A percentile compares a stretch with the other conserved stretches of the same genome.
phyloP scores from a whole-genome alignment of 2,888 invertebrate species.

The Amphipyra berbera region DNA sequence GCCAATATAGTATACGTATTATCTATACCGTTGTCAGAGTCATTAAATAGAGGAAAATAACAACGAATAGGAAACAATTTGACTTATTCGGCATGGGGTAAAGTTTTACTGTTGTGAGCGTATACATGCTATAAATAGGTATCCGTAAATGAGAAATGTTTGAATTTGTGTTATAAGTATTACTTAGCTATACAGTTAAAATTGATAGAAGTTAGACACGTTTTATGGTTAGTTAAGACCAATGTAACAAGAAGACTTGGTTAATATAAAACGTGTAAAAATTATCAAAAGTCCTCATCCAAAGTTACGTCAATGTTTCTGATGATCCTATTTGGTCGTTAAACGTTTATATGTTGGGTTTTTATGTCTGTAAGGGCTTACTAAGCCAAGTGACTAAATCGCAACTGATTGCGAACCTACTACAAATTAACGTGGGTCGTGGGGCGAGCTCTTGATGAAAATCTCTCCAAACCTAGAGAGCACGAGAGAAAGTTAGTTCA shows the following conservation, averaged over 20 bases:
- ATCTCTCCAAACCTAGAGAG: constrained; percentile 59
- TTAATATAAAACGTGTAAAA: background rate
- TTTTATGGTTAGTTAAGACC: no score
- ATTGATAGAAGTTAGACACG: no score
- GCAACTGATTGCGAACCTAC: constrained; percentile 61
- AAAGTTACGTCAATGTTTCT: constrained; percentile 9
- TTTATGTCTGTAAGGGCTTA: constrained; percentile 58
- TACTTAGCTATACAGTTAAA: no score
- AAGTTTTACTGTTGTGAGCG: constrained; percentile 22
- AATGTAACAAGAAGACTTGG: no score
- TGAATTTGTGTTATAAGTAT: background rate
- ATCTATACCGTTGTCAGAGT: constrained; percentile 1
- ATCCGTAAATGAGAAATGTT: background rate
- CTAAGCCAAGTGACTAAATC: constrained; percentile 57
- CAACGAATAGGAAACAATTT: constrained; percentile 32
- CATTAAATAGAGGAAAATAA: constrained; percentile 26
- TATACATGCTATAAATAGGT: constrained; percentile 37
- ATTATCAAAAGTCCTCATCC: constrained; percentile 1
- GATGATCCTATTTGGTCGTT: constrained; percentile 35
- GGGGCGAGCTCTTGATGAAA: constrained; percentile 56
- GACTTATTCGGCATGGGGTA: constrained; percentile 10
- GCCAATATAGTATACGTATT: constrained; percentile 15
- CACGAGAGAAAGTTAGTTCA: constrained; percentile 63
- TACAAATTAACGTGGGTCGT: constrained; percentile 61
- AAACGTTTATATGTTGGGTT: constrained; percentile 54